Conservation (phyloP, 2,888 invertebrate genomes). For the Crossocerus cetratus region DNA sequence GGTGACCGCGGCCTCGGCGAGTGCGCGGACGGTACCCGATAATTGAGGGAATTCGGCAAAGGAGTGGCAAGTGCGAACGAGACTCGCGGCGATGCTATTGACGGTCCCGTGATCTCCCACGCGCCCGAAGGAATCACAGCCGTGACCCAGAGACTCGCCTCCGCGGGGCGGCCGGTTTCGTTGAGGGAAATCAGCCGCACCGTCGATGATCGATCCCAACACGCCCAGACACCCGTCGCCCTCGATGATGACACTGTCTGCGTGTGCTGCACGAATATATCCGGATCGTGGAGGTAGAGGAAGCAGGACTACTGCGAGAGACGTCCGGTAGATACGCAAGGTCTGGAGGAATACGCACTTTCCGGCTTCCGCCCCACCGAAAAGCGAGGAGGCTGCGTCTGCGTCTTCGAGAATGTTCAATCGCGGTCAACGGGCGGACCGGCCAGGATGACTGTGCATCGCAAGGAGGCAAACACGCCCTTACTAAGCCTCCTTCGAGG, state of each 20-base stretch:
- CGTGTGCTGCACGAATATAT: neutral
- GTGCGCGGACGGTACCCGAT: too few species aligned
- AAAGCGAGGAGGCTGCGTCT: neutral
- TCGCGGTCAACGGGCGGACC: slow-evolving; percentile 20
- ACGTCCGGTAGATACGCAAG: neutral
- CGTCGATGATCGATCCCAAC: slow-evolving; percentile 44
- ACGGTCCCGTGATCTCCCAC: neutral
- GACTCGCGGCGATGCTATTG: slow-evolving; percentile 30
- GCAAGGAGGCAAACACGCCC: slow-evolving; percentile 21
- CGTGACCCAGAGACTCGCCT: neutral
- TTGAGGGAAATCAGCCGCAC: slow-evolving; percentile 14
- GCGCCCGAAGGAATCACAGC: neutral
- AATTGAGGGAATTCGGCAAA: neutral
- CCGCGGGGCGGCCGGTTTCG: neutral
- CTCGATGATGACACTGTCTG: too few species aligned
- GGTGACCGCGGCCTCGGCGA: too few species aligned
- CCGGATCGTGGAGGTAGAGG: neutral
- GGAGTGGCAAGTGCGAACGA: slow-evolving; percentile 1
- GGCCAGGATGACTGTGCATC: neutral
- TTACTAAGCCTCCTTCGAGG: neutral
- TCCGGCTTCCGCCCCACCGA: neutral
- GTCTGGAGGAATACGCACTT: too few species aligned
- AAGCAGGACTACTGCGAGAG: neutral
- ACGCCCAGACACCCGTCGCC: slow-evolving; percentile 39
- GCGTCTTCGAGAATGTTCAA: neutral